Conservation (phyloP, 2,113 vertebrate genomes). For the Dasyurus viverrinus region DNA sequence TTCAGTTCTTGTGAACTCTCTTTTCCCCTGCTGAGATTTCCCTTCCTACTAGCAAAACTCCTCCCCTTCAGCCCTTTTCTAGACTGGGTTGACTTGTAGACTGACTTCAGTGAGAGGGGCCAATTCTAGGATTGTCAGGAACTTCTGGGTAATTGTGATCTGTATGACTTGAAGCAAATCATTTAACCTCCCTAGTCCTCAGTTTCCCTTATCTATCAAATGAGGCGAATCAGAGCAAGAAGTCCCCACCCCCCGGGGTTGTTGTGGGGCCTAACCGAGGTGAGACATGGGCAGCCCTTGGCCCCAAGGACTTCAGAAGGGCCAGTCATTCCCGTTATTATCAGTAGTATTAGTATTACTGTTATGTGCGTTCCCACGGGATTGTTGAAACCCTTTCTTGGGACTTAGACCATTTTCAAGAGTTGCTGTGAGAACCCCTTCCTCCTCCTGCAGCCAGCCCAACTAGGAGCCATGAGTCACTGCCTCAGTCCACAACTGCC, state of each 20-base stretch:
- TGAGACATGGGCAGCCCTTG: background rate
- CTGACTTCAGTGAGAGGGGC: background rate
- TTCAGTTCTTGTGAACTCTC: background rate
- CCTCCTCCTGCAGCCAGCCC: background rate
- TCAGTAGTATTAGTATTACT: background rate
- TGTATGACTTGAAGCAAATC: background rate
- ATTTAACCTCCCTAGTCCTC: background rate
- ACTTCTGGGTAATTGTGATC: background rate
- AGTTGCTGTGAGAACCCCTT: background rate
- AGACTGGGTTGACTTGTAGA: too few relatives aligned
- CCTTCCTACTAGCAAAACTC: background rate
- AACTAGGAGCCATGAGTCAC: background rate
- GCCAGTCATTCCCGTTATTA: background rate
- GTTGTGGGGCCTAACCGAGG: background rate
- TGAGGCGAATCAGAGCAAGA: background rate
- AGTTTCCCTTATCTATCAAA: background rate
- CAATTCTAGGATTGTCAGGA: background rate
- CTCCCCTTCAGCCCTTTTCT: background rate
- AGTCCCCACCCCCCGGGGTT: background rate
- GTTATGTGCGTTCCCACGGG: background rate
- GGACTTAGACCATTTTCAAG: background rate
- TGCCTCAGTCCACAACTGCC: background rate
- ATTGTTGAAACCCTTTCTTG: background rate
- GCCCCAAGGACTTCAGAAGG: background rate
- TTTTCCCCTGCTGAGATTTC: background rate